phyloP scores from a whole-genome alignment of 2,113 vertebrate species.

The Phylloscopus whistleri region DNA sequence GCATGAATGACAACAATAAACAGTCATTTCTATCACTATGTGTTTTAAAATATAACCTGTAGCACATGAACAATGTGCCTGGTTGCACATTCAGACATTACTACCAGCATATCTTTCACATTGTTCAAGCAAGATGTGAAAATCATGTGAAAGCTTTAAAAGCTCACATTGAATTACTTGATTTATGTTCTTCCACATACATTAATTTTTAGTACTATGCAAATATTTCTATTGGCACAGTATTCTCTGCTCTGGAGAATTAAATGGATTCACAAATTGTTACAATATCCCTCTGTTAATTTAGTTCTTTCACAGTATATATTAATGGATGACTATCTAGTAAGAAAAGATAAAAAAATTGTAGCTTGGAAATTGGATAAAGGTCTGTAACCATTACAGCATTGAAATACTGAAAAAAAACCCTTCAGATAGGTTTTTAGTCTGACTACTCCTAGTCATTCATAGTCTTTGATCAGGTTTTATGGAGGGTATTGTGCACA shows the following conservation, averaged over 20 bases:
- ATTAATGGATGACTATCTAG: neutral
- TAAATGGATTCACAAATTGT: neutral
- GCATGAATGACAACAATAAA: neutral
- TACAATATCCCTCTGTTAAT: constrained; percentile 18
- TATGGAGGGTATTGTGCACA: neutral
- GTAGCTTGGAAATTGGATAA: neutral
- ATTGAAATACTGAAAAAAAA: neutral
- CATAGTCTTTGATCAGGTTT: neutral
- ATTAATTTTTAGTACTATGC: constrained; percentile 24
- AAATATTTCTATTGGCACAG: constrained; percentile 39
- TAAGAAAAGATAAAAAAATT: neutral
- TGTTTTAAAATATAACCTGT: neutral
- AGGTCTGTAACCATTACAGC: neutral
- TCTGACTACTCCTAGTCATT: neutral
- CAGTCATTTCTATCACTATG: neutral
- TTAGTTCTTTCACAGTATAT: neutral
- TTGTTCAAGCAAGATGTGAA: neutral
- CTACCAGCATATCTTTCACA: neutral
- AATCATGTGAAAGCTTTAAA: neutral
- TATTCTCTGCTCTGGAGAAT: neutral
- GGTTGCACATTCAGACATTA: neutral
- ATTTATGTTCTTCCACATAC: constrained; percentile 14
- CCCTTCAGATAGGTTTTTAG: neutral
- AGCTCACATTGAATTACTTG: neutral
- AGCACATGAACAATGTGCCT: neutral